phyloP scores from a whole-genome alignment of 2,888 invertebrate genomes.

The Phyllotreta striolata region DNA sequence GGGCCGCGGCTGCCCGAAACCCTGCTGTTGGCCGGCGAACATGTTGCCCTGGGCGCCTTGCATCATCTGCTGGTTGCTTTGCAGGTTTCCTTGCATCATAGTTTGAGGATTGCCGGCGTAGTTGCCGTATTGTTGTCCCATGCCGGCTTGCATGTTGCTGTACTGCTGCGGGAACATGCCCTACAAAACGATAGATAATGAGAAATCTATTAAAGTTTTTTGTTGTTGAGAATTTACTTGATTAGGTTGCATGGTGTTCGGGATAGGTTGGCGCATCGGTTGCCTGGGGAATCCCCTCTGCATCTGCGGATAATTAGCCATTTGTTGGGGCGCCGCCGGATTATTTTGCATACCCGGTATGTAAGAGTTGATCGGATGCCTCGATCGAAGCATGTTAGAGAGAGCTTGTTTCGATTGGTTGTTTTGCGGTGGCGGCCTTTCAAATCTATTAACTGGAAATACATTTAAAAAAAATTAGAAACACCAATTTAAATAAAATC shows the following conservation, averaged over 20 bases:
- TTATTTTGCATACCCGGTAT: slow-evolving; percentile 55
- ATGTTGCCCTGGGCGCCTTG: slow-evolving; percentile 50
- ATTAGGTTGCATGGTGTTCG: slow-evolving; percentile 58
- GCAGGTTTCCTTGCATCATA: slow-evolving; percentile 54
- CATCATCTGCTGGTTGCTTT: slow-evolving; percentile 55
- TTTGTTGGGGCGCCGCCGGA: slow-evolving; percentile 53
- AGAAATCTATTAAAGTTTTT: background rate
- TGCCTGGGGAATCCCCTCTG: slow-evolving; percentile 64
- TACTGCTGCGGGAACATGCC: slow-evolving; percentile 70
- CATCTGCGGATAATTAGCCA: slow-evolving; percentile 60
- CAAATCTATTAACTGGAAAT: slow-evolving; percentile 60
- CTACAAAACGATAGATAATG: background rate
- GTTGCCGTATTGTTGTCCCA: slow-evolving; percentile 68
- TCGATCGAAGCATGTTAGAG: slow-evolving; percentile 82
- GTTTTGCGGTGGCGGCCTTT: slow-evolving; percentile 65
- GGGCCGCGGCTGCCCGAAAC: slow-evolving; percentile 66
- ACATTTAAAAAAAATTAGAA: background rate
- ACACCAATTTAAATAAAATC: background rate
- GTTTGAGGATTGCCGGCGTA: slow-evolving; percentile 54
- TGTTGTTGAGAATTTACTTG: slow-evolving; percentile 49
- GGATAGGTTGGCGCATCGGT: slow-evolving; percentile 60
- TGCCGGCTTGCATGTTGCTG: slow-evolving; percentile 69
- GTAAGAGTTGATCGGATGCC: slow-evolving; percentile 70
- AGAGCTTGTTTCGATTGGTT: slow-evolving; percentile 86
- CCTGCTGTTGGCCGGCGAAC: slow-evolving; percentile 62